These are phyloP conservation scores for Pygoscelis antarcticus DNA, from an alignment of 2,113 vertebrate genomes.

Conservation along the genomic window DNA sequence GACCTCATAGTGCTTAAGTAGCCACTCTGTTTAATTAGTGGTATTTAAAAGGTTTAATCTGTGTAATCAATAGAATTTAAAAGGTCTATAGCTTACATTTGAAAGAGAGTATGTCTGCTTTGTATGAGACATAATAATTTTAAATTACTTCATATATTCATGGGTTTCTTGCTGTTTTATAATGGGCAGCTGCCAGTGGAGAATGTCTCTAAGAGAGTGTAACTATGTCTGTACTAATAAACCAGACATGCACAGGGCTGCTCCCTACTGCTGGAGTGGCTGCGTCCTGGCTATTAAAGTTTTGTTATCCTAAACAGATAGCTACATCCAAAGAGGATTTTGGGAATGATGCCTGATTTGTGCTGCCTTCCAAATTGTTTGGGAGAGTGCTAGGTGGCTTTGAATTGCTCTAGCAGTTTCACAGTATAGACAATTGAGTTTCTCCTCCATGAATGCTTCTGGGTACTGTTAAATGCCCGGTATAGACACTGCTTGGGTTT, in stretches of 20 bases:
- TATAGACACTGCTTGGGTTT: background rate
- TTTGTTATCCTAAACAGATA: background rate
- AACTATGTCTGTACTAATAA: background rate
- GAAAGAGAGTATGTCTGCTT: background rate
- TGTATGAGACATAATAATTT: background rate
- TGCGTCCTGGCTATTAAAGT: background rate
- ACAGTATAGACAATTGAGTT: background rate
- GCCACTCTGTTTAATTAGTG: background rate
- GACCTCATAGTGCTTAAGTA: background rate
- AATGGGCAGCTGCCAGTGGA: background rate
- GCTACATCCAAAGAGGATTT: background rate
- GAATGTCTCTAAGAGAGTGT: background rate
- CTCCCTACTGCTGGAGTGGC: background rate
- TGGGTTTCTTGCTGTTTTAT: background rate
- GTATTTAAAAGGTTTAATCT: background rate
- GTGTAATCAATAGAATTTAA: background rate
- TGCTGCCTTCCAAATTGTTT: background rate
- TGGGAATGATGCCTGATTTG: background rate
- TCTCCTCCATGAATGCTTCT: background rate
- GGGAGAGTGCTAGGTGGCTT: background rate
- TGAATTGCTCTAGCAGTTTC: background rate
- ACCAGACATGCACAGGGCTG: background rate
- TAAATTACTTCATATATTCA: background rate
- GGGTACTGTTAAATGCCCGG: background rate
- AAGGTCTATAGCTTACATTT: background rate